These are phyloP conservation scores for Anagyrus pseudococci DNA, from an alignment of 2,888 invertebrate genomes.

Conservation along the genomic window DNA sequence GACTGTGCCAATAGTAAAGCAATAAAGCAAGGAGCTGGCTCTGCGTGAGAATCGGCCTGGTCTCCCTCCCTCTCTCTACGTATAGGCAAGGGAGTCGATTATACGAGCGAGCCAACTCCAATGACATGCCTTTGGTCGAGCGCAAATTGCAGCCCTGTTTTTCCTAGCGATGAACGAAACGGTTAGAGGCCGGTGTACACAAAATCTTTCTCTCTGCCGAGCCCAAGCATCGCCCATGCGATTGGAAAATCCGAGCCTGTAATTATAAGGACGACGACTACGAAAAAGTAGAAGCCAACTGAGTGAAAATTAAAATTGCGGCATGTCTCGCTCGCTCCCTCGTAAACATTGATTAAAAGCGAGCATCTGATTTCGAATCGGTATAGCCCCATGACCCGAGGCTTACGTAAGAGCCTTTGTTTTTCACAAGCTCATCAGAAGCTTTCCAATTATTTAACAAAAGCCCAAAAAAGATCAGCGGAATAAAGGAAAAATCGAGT, in stretches of 20 bases:
- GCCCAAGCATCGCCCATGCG: too few relatives aligned
- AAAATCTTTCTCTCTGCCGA: too few relatives aligned
- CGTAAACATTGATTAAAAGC: neutral
- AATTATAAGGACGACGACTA: neutral
- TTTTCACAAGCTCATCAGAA: too few relatives aligned
- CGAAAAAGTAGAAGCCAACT: neutral
- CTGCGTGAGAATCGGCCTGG: neutral
- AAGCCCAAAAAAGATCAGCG: too few relatives aligned
- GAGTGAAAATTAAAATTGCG: neutral
- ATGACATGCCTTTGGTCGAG: neutral
- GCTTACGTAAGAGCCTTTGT: too few relatives aligned
- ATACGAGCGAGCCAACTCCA: neutral
- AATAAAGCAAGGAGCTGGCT: neutral
- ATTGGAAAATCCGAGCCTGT: neutral
- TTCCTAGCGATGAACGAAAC: neutral
- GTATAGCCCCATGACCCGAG: neutral
- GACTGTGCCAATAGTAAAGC: neutral
- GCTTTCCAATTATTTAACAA: too few relatives aligned
- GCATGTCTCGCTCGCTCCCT: neutral
- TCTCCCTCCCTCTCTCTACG: neutral
- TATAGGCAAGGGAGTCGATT: neutral
- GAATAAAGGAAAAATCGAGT: too few relatives aligned
- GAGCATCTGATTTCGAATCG: neutral
- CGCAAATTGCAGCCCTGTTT: too few relatives aligned
- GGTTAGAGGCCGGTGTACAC: too few relatives aligned